A percentile compares a stretch with the other conserved stretches of the same genome.
phyloP scores from a whole-genome alignment of 1,140 invertebrate genomes.

The Hypsibius dujardini region DNA sequence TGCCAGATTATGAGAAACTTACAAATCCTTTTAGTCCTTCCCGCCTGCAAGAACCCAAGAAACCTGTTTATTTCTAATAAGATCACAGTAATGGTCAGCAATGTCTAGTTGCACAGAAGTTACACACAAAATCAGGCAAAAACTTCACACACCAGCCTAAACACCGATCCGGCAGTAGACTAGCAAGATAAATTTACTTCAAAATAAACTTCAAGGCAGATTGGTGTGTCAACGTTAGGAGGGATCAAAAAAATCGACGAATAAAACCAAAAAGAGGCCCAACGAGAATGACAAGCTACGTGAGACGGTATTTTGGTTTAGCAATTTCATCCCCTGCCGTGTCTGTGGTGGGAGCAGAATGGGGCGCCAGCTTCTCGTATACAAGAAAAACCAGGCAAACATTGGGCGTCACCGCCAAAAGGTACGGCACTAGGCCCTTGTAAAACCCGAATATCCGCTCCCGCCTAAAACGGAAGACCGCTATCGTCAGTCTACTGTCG shows the following conservation, averaged over 20 bases:
- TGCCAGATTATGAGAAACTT: background rate
- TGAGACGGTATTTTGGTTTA: too few relatives aligned
- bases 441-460: conserved; percentile 67
- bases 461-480: background rate
- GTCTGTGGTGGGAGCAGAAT: background rate
- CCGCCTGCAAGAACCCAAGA: conserved; percentile 37
- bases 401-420: conserved; percentile 86
- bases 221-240: too few relatives aligned
- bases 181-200: background rate
- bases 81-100: background rate
- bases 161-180: background rate
- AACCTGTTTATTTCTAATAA: conserved; percentile 11
- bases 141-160: conserved; percentile 1
- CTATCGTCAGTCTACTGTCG: background rate
- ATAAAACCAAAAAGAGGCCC: too few relatives aligned
- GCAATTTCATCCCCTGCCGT: background rate
- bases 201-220: conserved; percentile 9
- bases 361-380: conserved; percentile 69
- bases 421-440: conserved; percentile 81
- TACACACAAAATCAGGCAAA: background rate
- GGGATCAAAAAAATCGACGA: too few relatives aligned
- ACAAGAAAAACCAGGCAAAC: conserved; percentile 90
- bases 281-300: too few relatives aligned
- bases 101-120: background rate
- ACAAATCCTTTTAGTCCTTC: conserved; percentile 57